These are phyloP conservation scores for Drosophila pectinifera DNA, from an alignment of 1,140 invertebrate genomes.

Conservation along the genomic window DNA sequence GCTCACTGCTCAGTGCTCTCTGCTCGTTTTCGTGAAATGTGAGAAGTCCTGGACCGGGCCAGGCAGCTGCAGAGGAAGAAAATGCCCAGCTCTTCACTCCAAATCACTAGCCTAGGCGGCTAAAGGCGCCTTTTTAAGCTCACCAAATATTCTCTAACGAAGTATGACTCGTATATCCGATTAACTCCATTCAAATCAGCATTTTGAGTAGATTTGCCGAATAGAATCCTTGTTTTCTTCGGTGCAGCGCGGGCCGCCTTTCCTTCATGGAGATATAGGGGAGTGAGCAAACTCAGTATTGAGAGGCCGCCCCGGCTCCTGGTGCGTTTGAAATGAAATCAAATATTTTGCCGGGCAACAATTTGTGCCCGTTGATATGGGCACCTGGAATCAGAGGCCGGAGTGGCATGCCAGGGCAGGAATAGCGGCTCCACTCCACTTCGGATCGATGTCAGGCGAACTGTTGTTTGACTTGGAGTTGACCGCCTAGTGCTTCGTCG, in stretches of 20 bases:
- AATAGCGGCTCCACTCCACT: constrained; percentile 14
- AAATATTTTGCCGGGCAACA: constrained; percentile 75
- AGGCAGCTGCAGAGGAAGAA: background rate
- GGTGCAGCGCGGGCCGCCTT: background rate
- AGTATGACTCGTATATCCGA: rapidly evolving
- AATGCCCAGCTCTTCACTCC: too few species aligned
- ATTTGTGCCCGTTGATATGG: constrained; percentile 62
- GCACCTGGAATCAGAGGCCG: constrained; percentile 8
- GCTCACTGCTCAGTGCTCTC: background rate
- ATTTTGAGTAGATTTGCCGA: background rate
- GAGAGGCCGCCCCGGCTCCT: constrained; percentile 7
- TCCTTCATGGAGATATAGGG: constrained; percentile 1
- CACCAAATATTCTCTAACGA: background rate
- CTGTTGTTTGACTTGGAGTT: constrained; percentile 42
- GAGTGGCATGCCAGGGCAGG: background rate
- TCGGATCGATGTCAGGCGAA: constrained; percentile 38
- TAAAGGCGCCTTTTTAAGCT: background rate
- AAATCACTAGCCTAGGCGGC: too few species aligned
- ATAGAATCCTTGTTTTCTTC: background rate
- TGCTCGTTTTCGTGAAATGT: constrained; percentile 34
- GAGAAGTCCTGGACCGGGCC: constrained; percentile 22
- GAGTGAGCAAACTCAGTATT: constrained; percentile 38
- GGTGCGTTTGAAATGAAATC: constrained; percentile 71
- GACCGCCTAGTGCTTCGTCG: constrained; percentile 10
- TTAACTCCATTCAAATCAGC: background rate